These are phyloP conservation scores for Capreolus pygargus DNA, from an alignment of 2,113 vertebrate genomes.

Conservation along the genomic window DNA sequence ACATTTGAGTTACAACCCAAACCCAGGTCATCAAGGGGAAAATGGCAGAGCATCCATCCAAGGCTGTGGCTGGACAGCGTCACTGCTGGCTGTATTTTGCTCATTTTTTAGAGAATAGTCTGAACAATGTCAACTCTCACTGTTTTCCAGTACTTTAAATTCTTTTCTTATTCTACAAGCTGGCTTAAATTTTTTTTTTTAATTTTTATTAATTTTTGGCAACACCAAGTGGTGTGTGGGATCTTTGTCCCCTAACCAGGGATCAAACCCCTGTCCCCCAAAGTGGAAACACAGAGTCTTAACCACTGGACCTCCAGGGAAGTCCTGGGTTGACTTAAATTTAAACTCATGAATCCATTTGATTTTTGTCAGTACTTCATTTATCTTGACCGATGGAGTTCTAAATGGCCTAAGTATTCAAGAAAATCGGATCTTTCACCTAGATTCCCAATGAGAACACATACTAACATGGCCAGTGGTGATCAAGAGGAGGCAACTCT, in stretches of 20 bases:
- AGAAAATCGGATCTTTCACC: not conserved
- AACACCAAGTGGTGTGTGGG: not conserved
- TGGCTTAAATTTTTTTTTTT: not conserved
- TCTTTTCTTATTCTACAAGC: not conserved
- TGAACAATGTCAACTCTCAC: not conserved
- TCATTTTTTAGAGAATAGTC: not conserved
- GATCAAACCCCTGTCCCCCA: not conserved
- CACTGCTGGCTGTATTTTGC: not conserved
- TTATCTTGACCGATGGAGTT: not conserved
- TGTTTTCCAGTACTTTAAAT: not conserved
- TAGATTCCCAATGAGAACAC: not conserved
- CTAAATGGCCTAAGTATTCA: not conserved
- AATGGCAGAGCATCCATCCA: not conserved
- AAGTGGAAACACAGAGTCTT: not conserved
- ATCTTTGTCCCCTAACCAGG: not conserved
- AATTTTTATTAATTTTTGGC: not conserved
- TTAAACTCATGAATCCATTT: constrained; percentile 14
- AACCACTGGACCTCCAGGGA: not conserved
- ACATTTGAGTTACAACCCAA: not conserved
- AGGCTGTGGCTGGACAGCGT: not conserved
- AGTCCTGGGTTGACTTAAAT: not conserved
- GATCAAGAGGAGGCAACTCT: not conserved
- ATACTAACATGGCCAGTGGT: not conserved
- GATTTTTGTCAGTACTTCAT: constrained; percentile 21
- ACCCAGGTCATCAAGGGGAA: not conserved